phyloP scores from a whole-genome alignment of 2,888 invertebrate genomes.

The Suillia variegata region DNA sequence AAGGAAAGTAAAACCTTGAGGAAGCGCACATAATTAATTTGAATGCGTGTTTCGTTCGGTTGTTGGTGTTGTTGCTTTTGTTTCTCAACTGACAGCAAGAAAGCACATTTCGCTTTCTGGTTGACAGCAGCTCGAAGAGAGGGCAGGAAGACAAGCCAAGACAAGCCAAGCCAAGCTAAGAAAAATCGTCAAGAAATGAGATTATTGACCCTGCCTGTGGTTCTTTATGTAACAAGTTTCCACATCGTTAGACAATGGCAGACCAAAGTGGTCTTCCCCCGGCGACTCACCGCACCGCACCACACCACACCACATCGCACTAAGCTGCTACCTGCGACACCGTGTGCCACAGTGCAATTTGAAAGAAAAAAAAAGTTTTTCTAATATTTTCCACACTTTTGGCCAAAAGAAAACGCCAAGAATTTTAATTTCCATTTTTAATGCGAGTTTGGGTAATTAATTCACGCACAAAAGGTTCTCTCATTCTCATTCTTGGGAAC shows the following conservation, averaged over 20 bases:
- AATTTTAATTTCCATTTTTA: neutral
- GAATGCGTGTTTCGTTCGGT: neutral
- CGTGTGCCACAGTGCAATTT: too few species aligned
- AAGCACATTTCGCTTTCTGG: neutral
- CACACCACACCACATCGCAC: too few species aligned
- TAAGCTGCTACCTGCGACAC: too few species aligned
- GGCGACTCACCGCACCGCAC: too few species aligned
- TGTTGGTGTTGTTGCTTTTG: too few species aligned
- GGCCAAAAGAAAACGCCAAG: too few species aligned
- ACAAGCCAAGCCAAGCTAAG: too few species aligned
- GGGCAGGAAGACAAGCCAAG: neutral
- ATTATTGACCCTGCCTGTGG: conserved; percentile 11
- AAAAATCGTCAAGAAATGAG: too few species aligned
- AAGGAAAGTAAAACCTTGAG: conserved; percentile 6
- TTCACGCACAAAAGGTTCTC: neutral
- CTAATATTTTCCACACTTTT: neutral
- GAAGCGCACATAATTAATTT: conserved; percentile 4
- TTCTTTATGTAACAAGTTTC: conserved; percentile 10
- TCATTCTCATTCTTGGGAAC: too few species aligned
- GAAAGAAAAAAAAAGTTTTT: neutral
- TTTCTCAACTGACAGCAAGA: too few species aligned
- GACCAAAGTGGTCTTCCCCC: too few species aligned
- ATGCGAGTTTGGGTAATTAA: neutral
- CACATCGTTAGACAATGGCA: conserved; percentile 19
- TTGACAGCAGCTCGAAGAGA: neutral